A percentile compares a stretch with the other conserved stretches of the same genome.
Evolutionary conservation across 2,113 vertebrate species (phyloP).

Genomic region (Dryoscopus gambensis): DNA sequence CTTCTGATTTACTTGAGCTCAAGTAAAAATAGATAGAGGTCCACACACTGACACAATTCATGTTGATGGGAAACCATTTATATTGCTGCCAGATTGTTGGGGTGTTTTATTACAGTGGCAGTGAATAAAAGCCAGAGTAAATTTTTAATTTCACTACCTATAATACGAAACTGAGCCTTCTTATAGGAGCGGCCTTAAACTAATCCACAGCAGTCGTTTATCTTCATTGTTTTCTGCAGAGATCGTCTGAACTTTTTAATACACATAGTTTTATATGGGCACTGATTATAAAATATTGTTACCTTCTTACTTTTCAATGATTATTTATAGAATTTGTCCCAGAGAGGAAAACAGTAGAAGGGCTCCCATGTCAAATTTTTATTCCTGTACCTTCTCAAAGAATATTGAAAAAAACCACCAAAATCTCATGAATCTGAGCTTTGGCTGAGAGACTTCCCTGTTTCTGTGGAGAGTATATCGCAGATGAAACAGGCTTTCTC

Average conservation of each 20-base stretch:
- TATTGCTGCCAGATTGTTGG: neutral
- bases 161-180: neutral
- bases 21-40: neutral
- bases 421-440: neutral
- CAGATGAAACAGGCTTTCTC: neutral
- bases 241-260: neutral
- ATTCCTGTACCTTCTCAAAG: neutral
- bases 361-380: neutral
- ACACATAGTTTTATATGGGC: neutral
- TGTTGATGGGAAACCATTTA: conserved; percentile 14
- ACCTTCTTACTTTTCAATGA: neutral
- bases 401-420: neutral
- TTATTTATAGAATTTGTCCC: neutral
- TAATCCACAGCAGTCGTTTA: neutral
- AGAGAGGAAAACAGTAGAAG: neutral
- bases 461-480: neutral
- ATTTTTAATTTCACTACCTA: conserved; percentile 3
- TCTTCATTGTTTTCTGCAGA: conserved; percentile 32
- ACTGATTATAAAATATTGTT: neutral
- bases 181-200: neutral
- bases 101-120: neutral
- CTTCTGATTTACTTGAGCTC: conserved; percentile 18
- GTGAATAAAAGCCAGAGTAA: conserved; percentile 31
- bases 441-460: neutral
- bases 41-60: neutral